phyloP scores from a whole-genome alignment of 2,888 invertebrate genomes.

The Hirtodrosophila alboralis region DNA sequence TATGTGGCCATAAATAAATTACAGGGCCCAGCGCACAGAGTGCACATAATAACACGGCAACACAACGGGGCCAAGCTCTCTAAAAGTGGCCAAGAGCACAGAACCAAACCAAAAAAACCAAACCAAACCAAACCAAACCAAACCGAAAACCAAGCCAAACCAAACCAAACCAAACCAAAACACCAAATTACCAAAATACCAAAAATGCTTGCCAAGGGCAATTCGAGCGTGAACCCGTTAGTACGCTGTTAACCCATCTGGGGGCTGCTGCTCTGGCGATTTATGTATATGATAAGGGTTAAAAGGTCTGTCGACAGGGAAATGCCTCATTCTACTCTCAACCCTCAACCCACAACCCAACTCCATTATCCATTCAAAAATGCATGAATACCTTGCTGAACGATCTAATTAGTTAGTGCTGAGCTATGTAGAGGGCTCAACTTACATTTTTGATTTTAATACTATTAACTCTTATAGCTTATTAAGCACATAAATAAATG shows the following conservation, averaged over 20 bases:
- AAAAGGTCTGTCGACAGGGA: conserved; percentile 70
- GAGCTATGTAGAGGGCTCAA: conserved; percentile 12
- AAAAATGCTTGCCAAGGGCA: conserved; percentile 56
- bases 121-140: conserved; percentile 6
- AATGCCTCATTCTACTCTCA: background rate
- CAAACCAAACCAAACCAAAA: conserved; percentile 22
- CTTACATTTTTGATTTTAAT: background rate
- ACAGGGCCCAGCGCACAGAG: conserved; percentile 67
- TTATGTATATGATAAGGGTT: conserved; percentile 68
- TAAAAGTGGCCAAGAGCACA: conserved; percentile 19
- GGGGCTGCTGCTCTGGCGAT: conserved; percentile 31
- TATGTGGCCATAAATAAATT: conserved; percentile 82
- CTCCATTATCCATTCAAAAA: conserved; percentile 34
- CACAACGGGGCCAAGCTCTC: conserved; percentile 10
- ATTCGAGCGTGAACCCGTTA: conserved; percentile 47
- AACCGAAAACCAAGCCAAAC: conserved; percentile 14
- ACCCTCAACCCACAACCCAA: conserved; percentile 1
- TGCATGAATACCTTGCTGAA: conserved; percentile 57
- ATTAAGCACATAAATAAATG: no score
- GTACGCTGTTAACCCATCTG: conserved; percentile 30
- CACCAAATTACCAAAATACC: conserved; percentile 41
- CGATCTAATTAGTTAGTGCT: conserved; percentile 72
- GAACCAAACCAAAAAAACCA: conserved; percentile 20
- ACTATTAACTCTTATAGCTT: no score
- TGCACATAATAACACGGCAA: conserved; percentile 53